phyloP scores from a whole-genome alignment of 2,888 invertebrate species.

The Lasioglossum calceatum region DNA sequence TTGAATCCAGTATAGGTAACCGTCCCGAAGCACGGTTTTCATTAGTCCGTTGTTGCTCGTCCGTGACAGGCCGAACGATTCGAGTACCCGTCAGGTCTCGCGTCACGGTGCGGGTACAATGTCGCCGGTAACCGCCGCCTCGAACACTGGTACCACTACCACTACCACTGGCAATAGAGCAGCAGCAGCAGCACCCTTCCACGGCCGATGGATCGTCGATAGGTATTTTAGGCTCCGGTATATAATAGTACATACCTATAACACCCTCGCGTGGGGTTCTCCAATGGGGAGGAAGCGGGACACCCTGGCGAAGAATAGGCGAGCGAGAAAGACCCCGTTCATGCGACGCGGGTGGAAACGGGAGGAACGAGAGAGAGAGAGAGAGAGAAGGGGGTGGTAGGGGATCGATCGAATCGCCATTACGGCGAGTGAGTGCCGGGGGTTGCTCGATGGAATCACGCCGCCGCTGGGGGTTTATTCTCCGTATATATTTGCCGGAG shows the following conservation, averaged over 20 bases:
- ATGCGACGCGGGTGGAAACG: background rate
- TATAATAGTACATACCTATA: slow-evolving; percentile 73
- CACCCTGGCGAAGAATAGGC: slow-evolving; percentile 46
- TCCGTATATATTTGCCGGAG: slow-evolving; percentile 81
- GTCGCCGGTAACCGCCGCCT: slow-evolving; percentile 61
- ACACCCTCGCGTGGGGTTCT: slow-evolving; percentile 66
- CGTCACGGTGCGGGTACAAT: slow-evolving; percentile 62
- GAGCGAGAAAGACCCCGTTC: slow-evolving; percentile 11
- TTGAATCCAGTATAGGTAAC: background rate
- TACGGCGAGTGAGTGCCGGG: slow-evolving; percentile 80
- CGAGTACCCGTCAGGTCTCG: slow-evolving; percentile 36
- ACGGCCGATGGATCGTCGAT: slow-evolving; percentile 72
- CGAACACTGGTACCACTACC: slow-evolving; percentile 45
- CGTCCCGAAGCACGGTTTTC: slow-evolving; percentile 23
- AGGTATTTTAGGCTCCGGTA: slow-evolving; percentile 74
- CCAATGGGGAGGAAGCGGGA: slow-evolving; percentile 52
- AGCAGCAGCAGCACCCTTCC: slow-evolving; percentile 56
- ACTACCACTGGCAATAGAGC: background rate
- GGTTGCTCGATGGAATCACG: slow-evolving; percentile 82
- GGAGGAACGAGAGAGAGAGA: slow-evolving; percentile 67
- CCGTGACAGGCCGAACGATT: slow-evolving; percentile 21
- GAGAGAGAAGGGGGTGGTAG: slow-evolving; percentile 54
- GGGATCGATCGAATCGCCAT: slow-evolving; percentile 84
- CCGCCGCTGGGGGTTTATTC: slow-evolving; percentile 82
- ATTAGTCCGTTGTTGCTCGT: slow-evolving; percentile 17